Percentiles rank a stretch among this genome's conserved stretches.
Evolutionary conservation across 2,113 vertebrate genomes (phyloP).

Genomic region (Prochilodus magdalenae): DNA sequence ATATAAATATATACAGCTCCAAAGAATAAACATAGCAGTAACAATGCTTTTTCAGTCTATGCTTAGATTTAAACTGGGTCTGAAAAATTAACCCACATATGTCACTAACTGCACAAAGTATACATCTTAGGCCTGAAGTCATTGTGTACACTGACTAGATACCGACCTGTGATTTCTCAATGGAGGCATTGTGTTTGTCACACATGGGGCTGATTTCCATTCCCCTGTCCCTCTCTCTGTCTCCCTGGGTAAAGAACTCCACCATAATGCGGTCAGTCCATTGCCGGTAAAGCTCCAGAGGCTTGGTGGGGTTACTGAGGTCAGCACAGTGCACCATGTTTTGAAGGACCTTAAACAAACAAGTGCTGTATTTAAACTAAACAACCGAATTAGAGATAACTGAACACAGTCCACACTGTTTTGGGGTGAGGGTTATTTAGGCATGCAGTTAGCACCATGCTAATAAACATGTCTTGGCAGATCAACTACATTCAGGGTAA

Average conservation of each 20-base stretch:
- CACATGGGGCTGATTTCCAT: conserved; percentile 98
- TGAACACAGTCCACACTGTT: neutral
- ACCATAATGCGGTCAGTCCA: conserved; percentile 93
- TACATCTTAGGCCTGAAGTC: no score
- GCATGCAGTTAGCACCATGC: no score
- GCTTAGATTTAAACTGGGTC: no score
- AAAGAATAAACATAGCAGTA: no score
- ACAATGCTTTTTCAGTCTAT: no score
- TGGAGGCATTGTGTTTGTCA: conserved; percentile 89
- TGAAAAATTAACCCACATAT: no score
- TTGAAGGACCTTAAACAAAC: conserved; percentile 83
- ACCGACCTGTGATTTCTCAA: conserved; percentile 91
- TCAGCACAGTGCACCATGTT: conserved; percentile 94
- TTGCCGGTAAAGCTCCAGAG: conserved; percentile 86
- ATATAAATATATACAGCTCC: no score
- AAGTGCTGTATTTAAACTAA: neutral
- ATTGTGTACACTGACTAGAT: neutral
- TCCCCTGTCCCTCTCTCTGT: conserved; percentile 86
- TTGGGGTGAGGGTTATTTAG: neutral
- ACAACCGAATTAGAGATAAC: neutral
- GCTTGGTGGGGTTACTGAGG: conserved; percentile 93
- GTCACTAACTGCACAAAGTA: no score
- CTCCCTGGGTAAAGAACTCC: conserved; percentile 90
- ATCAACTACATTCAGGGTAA: no score
- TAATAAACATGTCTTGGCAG: no score